These are phyloP conservation scores for Corythornis cristatus DNA, from an alignment of 2,113 vertebrate genomes.

Conservation along the genomic window DNA sequence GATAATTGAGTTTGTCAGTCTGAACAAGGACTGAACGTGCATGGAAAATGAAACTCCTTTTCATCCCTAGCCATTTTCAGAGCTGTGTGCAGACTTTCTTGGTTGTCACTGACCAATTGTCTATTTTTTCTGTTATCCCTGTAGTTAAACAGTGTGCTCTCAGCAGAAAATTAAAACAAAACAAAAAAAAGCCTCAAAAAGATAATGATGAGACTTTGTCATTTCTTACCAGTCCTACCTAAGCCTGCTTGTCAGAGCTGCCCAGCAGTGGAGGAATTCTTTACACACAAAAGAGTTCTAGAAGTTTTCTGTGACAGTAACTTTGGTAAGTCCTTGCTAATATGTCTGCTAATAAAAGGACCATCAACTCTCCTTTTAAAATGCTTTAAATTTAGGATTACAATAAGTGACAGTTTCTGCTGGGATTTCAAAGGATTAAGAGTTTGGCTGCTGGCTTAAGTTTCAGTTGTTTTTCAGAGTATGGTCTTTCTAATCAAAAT, in stretches of 20 bases:
- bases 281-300: constrained; percentile 77
- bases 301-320: constrained; percentile 82
- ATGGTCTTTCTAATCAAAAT: not conserved
- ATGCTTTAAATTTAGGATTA: not conserved
- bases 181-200: not conserved
- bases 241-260: constrained; percentile 87
- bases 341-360: not conserved
- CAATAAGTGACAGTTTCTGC: not conserved
- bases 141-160: not conserved
- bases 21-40: not conserved
- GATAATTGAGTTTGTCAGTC: not conserved
- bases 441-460: not conserved
- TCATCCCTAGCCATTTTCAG: not conserved
- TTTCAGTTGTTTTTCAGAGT: not conserved
- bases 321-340: constrained; percentile 81
- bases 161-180: not conserved
- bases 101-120: not conserved
- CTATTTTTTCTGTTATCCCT: not conserved
- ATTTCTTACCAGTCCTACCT: constrained; percentile 77
- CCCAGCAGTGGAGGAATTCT: constrained; percentile 79
- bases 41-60: not conserved
- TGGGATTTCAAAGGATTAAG: not conserved
- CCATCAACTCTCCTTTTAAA: not conserved
- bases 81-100: not conserved
- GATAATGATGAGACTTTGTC: not conserved